A percentile compares a stretch with the other conserved stretches of the same genome.
Evolutionary conservation across 2,113 vertebrate genomes (phyloP).

Genomic region (Dipodomys stephensi): DNA sequence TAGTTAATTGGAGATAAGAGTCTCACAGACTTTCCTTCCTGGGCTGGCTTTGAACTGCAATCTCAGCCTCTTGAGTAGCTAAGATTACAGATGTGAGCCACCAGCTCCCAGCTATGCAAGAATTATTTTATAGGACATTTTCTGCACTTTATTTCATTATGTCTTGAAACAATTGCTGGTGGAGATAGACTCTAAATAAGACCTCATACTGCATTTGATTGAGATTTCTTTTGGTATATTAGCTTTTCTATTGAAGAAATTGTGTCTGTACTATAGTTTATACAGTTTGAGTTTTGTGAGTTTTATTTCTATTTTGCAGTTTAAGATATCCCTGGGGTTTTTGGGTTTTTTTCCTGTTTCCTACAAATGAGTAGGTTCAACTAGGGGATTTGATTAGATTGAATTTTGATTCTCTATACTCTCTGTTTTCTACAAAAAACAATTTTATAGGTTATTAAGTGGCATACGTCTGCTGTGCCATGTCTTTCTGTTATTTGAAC

Average conservation of each 20-base stretch:
- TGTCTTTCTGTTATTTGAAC: not conserved
- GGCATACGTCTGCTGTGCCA: not conserved
- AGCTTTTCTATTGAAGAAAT: slow-evolving; percentile 35
- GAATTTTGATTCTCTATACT: not conserved
- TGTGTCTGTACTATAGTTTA: not conserved
- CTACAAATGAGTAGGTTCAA: not conserved
- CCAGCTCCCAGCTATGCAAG: too few relatives aligned
- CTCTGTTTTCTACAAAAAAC: slow-evolving; percentile 14
- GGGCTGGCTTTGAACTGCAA: too few relatives aligned
- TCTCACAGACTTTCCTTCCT: too few relatives aligned
- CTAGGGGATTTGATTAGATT: not conserved
- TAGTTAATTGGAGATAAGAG: too few relatives aligned
- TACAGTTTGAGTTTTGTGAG: slow-evolving; percentile 26
- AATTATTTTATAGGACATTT: not conserved
- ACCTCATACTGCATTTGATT: not conserved
- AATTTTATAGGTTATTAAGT: not conserved
- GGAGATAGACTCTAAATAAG: slow-evolving; percentile 27
- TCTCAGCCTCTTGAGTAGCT: too few relatives aligned
- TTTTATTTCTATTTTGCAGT: not conserved
- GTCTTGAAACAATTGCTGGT: not conserved
- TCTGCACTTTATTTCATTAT: not conserved
- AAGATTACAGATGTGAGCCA: too few relatives aligned
- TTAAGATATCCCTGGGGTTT: not conserved
- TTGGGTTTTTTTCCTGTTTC: not conserved
- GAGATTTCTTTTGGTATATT: slow-evolving; percentile 10